These are phyloP conservation scores for Hystrix cristata DNA, from an alignment of 2,113 vertebrate genomes.

Conservation along the genomic window DNA sequence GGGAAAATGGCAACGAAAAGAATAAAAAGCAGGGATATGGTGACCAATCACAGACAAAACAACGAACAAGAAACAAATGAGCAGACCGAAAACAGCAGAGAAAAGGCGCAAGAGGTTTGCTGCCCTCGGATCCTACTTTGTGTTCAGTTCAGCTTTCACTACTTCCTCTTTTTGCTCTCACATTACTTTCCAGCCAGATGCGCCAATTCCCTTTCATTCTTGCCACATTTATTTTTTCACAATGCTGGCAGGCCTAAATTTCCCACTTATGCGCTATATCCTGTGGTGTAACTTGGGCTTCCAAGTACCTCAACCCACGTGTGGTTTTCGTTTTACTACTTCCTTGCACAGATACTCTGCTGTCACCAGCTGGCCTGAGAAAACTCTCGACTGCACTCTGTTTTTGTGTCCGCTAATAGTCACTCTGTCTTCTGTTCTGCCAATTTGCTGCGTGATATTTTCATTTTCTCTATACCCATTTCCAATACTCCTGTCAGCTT, in stretches of 20 bases:
- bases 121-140: not conserved
- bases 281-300: slow-evolving; percentile 47
- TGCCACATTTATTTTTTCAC: not conserved
- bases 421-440: slow-evolving; percentile 79
- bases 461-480: slow-evolving; percentile 80
- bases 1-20: not conserved
- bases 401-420: slow-evolving; percentile 78
- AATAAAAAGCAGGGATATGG: not conserved
- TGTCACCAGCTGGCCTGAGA: slow-evolving; percentile 85
- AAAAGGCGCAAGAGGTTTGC: not conserved
- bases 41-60: not conserved
- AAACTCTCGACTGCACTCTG: slow-evolving; percentile 77
- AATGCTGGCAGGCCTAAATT: not conserved
- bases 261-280: slow-evolving; percentile 30
- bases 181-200: not conserved
- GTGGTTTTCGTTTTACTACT: slow-evolving; percentile 69
- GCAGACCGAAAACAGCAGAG: not conserved
- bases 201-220: not conserved
- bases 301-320: slow-evolving; percentile 11
- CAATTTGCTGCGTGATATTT: slow-evolving; percentile 81
- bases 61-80: not conserved
- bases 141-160: not conserved
- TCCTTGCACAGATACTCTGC: slow-evolving; percentile 72
- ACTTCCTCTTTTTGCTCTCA: not conserved
- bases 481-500: slow-evolving; percentile 83